phyloP scores from a whole-genome alignment of 2,888 invertebrate species.

The Bugula neritina region DNA sequence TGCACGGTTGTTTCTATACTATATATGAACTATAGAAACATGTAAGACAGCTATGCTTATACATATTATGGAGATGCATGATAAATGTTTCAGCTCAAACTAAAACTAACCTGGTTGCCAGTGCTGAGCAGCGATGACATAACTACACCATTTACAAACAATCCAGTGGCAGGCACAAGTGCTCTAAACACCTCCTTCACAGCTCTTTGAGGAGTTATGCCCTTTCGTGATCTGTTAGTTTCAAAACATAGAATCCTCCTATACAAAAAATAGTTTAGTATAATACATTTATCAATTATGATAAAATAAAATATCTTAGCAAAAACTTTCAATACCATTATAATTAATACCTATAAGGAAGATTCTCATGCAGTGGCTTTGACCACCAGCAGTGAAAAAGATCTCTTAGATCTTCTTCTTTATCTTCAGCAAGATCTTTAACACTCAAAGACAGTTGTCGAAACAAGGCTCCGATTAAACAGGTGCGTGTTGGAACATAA shows the following conservation, averaged over 20 bases:
- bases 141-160: slow-evolving; percentile 45
- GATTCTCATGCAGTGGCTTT: slow-evolving; percentile 34
- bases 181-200: slow-evolving; percentile 45
- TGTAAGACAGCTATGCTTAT: too few species aligned
- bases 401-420: slow-evolving; percentile 42
- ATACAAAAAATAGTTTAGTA: too few species aligned
- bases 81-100: too few species aligned
- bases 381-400: slow-evolving; percentile 49
- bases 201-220: slow-evolving; percentile 32
- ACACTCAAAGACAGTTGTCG: slow-evolving; percentile 39
- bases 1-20: too few species aligned
- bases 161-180: slow-evolving; percentile 37
- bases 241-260: slow-evolving; percentile 34
- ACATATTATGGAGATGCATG: too few species aligned
- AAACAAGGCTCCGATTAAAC: slow-evolving; percentile 42
- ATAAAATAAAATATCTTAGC: too few species aligned
- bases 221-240: not conserved
- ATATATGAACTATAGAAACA: too few species aligned
- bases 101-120: slow-evolving; percentile 46
- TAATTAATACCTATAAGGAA: slow-evolving; percentile 40
- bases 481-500: slow-evolving; percentile 36
- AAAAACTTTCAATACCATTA: too few species aligned
- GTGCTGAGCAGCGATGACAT: slow-evolving; percentile 48
- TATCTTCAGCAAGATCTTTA: slow-evolving; percentile 35
- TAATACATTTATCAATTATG: too few species aligned